Percentiles rank a stretch among this genome's conserved stretches.
Evolutionary conservation across 2,797 vertebrate species (phyloP).

Genomic region (Australoheros facetus): DNA sequence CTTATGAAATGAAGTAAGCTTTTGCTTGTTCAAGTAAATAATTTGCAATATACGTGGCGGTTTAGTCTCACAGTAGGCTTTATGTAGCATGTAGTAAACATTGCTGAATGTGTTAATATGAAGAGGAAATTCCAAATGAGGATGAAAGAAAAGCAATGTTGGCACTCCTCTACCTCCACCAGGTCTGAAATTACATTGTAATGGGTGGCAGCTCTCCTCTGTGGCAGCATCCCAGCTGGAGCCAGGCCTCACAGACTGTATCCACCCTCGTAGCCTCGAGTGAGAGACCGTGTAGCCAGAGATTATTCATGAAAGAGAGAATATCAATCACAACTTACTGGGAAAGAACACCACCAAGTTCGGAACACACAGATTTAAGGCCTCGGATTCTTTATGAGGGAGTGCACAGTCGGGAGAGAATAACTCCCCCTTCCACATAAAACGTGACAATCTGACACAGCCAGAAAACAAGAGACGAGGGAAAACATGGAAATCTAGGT

Average conservation of each 20-base stretch:
- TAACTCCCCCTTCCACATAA: slow-evolving; percentile 30
- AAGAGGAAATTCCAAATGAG: slow-evolving; percentile 55
- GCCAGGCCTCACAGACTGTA: slow-evolving; percentile 40
- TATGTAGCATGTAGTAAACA: not conserved
- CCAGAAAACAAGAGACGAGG: slow-evolving; percentile 32
- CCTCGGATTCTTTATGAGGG: slow-evolving; percentile 39
- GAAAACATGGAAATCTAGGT: slow-evolving; percentile 24
- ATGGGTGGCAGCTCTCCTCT: slow-evolving; percentile 47
- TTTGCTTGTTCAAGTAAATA: not conserved
- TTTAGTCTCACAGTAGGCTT: slow-evolving; percentile 5
- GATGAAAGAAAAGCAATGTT: slow-evolving; percentile 46
- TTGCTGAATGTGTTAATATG: slow-evolving; percentile 43
- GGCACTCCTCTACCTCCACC: slow-evolving; percentile 51
- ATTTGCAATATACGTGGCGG: not conserved
- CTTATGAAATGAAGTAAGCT: not conserved
- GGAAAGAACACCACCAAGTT: slow-evolving; percentile 26
- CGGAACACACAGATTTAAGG: slow-evolving; percentile 47
- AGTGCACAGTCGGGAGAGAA: slow-evolving; percentile 30
- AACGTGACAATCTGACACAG: slow-evolving; percentile 34
- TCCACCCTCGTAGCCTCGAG: slow-evolving; percentile 31
- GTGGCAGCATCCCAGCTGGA: slow-evolving; percentile 36
- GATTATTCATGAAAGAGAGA: slow-evolving; percentile 35
- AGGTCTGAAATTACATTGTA: slow-evolving; percentile 69
- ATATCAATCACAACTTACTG: slow-evolving; percentile 45
- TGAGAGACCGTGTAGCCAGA: not conserved